Evolutionary conservation across 1,140 invertebrate species (phyloP).

Genomic region (Augochlora pura): DNA sequence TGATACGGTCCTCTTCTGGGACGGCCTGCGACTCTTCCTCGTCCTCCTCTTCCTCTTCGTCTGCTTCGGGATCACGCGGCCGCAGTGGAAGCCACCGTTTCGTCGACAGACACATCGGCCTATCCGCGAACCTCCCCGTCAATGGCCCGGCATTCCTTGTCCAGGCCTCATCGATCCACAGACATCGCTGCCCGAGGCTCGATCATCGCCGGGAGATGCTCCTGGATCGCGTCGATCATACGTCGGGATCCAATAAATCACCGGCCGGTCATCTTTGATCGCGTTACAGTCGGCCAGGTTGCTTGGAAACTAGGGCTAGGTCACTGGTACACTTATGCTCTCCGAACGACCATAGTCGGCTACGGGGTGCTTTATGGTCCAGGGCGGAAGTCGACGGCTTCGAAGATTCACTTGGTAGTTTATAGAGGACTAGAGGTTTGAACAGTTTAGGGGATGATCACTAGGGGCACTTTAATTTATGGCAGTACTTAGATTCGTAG

Average conservation of each 20-base stretch:
- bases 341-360: too few species aligned
- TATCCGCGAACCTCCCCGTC: slow-evolving; percentile 24
- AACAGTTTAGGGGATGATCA: too few species aligned
- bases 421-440: too few species aligned
- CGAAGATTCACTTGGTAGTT: too few species aligned
- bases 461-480: too few species aligned
- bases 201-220: slow-evolving; percentile 39
- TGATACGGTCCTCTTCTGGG: slow-evolving; percentile 6
- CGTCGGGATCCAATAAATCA: neutral
- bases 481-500: too few species aligned
- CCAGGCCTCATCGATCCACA: slow-evolving; percentile 35
- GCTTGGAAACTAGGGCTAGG: too few species aligned
- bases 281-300: neutral
- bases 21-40: neutral
- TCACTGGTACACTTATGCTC: too few species aligned
- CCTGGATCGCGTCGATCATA: slow-evolving; percentile 14
- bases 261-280: neutral
- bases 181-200: slow-evolving; percentile 18
- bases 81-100: slow-evolving; percentile 39
- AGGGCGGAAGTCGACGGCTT: too few species aligned
- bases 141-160: slow-evolving; percentile 39
- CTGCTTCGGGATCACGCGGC: slow-evolving; percentile 13
- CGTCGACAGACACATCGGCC: slow-evolving; percentile 45
- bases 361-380: too few species aligned
- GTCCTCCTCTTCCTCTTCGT: slow-evolving; percentile 2